These are phyloP conservation scores for Sebastes hubbsi DNA, from an alignment of 2,797 vertebrate species.

Conservation along the genomic window DNA sequence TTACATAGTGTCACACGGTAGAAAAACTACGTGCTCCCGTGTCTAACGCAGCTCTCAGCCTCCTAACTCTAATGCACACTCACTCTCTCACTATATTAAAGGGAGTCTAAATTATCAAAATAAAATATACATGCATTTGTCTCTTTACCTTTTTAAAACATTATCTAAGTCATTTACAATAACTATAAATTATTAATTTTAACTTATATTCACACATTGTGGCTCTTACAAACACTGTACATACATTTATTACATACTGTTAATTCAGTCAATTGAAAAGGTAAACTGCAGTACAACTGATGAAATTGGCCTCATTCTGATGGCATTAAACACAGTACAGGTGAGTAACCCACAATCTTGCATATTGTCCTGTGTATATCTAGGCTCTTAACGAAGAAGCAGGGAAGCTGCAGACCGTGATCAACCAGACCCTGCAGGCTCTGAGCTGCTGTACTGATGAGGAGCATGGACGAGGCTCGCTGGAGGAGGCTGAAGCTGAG, in stretches of 20 bases:
- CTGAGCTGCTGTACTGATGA: conserved; percentile 86
- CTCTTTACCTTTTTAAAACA: no score
- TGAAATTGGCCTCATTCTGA: neutral
- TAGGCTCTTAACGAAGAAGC: conserved; percentile 82
- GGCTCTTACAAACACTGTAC: no score
- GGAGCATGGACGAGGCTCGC: conserved; percentile 83
- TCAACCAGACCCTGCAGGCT: conserved; percentile 85
- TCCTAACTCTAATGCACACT: no score
- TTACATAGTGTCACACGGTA: no score
- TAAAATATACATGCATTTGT: no score
- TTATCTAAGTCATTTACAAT: no score
- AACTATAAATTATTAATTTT: no score
- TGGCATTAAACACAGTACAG: neutral
- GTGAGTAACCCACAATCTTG: neutral
- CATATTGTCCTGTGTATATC: neutral
- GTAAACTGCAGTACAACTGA: neutral
- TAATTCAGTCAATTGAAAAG: neutral
- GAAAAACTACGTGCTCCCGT: no score
- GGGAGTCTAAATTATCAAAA: no score
- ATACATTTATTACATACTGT: neutral
- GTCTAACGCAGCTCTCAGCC: no score
- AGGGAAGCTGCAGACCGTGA: conserved; percentile 79
- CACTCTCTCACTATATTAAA: no score
- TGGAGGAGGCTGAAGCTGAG: conserved; percentile 87
- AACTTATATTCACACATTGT: no score